Percentiles rank a stretch among this genome's conserved stretches.
Conservation (phyloP, 2,113 vertebrate species). For the Sinocyclocheilus anshuiensis region DNA sequence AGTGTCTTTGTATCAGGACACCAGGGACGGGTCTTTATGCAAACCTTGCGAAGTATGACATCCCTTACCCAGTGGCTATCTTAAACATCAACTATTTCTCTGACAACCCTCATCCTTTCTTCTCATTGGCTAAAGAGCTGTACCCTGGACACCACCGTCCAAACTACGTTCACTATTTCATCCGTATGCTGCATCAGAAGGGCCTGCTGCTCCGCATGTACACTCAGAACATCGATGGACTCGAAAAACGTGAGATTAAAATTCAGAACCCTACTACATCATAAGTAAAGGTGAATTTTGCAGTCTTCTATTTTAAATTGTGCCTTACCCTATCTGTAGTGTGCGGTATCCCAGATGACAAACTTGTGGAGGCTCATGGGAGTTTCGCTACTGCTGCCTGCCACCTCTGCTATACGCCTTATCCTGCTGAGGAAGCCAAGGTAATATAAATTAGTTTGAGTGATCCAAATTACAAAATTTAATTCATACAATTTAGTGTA, state of each 20-base stretch:
- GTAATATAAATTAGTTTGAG: conserved; percentile 50
- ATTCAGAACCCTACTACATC: background rate
- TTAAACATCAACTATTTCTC: conserved; percentile 80
- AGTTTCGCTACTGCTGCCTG: conserved; percentile 79
- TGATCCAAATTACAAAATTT: background rate
- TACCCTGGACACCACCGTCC: conserved; percentile 76
- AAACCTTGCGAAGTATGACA: conserved; percentile 77
- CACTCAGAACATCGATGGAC: conserved; percentile 83
- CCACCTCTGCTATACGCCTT: conserved; percentile 78
- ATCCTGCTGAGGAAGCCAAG: conserved; percentile 76
- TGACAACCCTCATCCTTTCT: conserved; percentile 73
- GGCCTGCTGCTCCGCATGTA: conserved; percentile 79
- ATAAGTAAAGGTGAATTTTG: no score
- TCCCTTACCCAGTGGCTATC: conserved; percentile 77
- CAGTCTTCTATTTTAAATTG: no score
- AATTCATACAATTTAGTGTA: background rate
- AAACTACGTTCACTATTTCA: conserved; percentile 70
- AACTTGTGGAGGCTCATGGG: conserved; percentile 80
- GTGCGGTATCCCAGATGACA: conserved; percentile 78
- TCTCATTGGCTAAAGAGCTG: conserved; percentile 75
- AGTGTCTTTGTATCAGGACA: conserved; percentile 60
- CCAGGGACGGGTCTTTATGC: conserved; percentile 79
- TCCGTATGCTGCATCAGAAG: conserved; percentile 77
- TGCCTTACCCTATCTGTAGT: conserved; percentile 59
- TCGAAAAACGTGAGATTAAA: conserved; percentile 75